phyloP scores from a whole-genome alignment of 2,888 invertebrate species.

The Aleiodes alternator region DNA sequence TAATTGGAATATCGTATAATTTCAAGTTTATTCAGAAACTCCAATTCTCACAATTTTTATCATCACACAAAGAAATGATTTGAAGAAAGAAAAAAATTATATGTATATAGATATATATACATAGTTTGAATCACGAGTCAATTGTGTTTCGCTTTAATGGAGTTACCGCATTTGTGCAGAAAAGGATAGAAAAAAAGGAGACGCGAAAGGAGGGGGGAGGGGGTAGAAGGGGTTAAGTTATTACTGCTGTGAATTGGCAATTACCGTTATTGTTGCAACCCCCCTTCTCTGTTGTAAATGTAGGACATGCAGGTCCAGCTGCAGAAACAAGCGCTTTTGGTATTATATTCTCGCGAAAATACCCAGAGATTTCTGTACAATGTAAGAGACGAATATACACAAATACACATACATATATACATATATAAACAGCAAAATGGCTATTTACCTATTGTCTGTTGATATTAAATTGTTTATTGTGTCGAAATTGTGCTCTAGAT shows the following conservation, averaged over 20 bases:
- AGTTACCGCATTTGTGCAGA: slow-evolving; percentile 46
- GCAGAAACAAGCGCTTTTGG: slow-evolving; percentile 58
- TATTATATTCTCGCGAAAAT: slow-evolving; percentile 57
- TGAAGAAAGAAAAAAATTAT: slow-evolving; percentile 20
- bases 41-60: slow-evolving; percentile 11
- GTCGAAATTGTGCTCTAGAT: too few relatives aligned
- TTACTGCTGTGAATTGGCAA: slow-evolving; percentile 69
- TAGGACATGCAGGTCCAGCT: slow-evolving; percentile 62
- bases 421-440: too few relatives aligned
- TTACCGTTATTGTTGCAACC: slow-evolving; percentile 68
- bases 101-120: slow-evolving; percentile 20
- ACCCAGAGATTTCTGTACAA: slow-evolving; percentile 30
- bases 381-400: slow-evolving; percentile 26
- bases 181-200: not conserved
- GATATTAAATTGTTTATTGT: too few relatives aligned
- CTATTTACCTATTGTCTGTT: too few relatives aligned
- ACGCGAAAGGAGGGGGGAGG: slow-evolving; percentile 10
- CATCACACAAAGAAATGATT: slow-evolving; percentile 46
- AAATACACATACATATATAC: too few relatives aligned
- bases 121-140: slow-evolving; percentile 43
- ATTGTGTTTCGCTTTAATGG: slow-evolving; percentile 58
- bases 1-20: slow-evolving; percentile 31
- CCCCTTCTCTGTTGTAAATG: slow-evolving; percentile 56
- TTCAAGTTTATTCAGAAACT: not conserved
- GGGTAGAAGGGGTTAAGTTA: slow-evolving; percentile 58